Conservation (phyloP, 2,797 vertebrate genomes). For the Sebastes vulpes region DNA sequence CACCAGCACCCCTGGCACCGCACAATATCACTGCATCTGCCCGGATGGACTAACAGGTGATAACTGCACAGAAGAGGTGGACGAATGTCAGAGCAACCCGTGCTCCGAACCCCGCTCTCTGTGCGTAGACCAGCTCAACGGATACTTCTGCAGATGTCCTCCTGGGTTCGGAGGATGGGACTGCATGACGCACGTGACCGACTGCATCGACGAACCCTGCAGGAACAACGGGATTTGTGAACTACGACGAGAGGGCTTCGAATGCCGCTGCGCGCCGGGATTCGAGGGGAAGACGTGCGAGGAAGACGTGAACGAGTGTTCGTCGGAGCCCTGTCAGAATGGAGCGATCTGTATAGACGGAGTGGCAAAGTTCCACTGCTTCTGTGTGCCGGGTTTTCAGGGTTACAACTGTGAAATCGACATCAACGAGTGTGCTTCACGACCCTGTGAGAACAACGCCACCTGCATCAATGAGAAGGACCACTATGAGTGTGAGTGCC, state of each 20-base stretch:
- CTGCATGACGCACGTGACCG: conserved; percentile 79
- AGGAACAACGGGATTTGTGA: conserved; percentile 86
- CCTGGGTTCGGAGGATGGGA: conserved; percentile 69
- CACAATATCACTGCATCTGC: conserved; percentile 84
- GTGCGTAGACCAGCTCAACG: conserved; percentile 79
- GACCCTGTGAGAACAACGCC: conserved; percentile 91
- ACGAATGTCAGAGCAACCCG: conserved; percentile 86
- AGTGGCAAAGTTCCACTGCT: conserved; percentile 86
- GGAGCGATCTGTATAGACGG: conserved; percentile 93
- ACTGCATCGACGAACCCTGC: conserved; percentile 88
- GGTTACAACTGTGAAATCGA: conserved; percentile 94
- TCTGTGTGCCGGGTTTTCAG: conserved; percentile 96
- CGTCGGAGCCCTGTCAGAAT: conserved; percentile 90
- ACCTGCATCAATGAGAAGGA: conserved; percentile 93
- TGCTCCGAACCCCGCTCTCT: conserved; percentile 77
- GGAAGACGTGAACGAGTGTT: conserved; percentile 87
- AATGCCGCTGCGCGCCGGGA: conserved; percentile 85
- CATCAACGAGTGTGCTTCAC: conserved; percentile 95
- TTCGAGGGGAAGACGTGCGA: conserved; percentile 85
- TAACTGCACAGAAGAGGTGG: conserved; percentile 73
- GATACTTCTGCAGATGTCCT: conserved; percentile 87
- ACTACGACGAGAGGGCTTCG: conserved; percentile 66
- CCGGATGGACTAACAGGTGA: conserved; percentile 72
- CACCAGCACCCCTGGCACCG: conserved; percentile 68
- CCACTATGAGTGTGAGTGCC: conserved; percentile 89